Base-by-base conservation (phyloP, 2,888 invertebrate species). In the Parasteatoda lunata region DNA sequence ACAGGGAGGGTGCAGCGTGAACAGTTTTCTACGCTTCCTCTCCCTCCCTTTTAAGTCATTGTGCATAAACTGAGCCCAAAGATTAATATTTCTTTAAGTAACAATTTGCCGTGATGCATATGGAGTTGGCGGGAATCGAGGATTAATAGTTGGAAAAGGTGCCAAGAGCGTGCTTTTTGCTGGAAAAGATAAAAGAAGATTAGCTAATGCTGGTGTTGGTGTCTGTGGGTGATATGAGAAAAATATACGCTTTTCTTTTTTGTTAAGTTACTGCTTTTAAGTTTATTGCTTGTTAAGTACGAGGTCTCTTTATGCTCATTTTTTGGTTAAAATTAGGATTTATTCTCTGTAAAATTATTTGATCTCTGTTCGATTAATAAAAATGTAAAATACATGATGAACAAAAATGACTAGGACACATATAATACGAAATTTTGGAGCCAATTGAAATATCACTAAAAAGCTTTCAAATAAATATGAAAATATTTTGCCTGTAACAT, bases 111-210 rank as follows among this genome's bases (percentile, higher is more conserved):
- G 8, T 68, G 15, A n/a, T 15, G 9, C 66, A 15, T 68, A 9
- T 15, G 15, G 15, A 3, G 15, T 6, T 68, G 45, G 66, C 45
- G 9, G 66, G 45, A 68, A 4, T 4, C 59, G 0, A 8, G 68
- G 73, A 81, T 72, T 81, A 81, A 81, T 81, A 72, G 81, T 81
- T 73, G 66, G 48, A 6, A 54, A 15, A 70, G 77, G 68, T 77
- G 77, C 68, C 68, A 52, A 59, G 54, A 73, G 45, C 54, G 52
- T 54, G 54, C 54, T 73, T 54, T 54, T 15, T 15, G 51, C n/a
- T 15, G 51, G 71, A 15, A 71, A 51, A 30, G 30, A 30, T 30
- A 30, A 30, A 30, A 30, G 30, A 30, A 30, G 30, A 30, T 30
- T 30, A 30, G 30, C 30, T 30, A 30, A 30, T 30, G 3, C 13